Percentiles rank a stretch among this genome's conserved stretches.
phyloP scores from a whole-genome alignment of 2,113 vertebrate genomes.

The Orientallactaga bullata region DNA sequence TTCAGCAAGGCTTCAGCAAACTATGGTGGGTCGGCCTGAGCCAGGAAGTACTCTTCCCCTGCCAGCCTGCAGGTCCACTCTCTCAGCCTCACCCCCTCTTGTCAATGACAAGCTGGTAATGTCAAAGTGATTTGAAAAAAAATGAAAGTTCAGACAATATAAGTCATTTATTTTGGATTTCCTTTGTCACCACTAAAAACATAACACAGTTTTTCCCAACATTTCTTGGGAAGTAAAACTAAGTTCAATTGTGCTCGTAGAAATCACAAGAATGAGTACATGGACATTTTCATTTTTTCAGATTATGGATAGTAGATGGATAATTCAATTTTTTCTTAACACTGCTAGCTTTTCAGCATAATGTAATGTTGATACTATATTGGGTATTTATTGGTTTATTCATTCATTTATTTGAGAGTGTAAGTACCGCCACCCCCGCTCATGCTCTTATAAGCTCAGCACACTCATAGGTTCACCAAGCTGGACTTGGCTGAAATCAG shows the following conservation, averaged over 20 bases:
- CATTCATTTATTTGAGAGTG: neutral
- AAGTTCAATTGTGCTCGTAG: neutral
- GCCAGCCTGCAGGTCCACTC: rapidly evolving
- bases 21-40: neutral
- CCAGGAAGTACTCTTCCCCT: neutral
- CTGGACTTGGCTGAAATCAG: neutral
- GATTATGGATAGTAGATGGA: neutral
- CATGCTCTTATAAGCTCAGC: neutral
- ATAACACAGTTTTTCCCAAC: neutral
- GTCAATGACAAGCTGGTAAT: too few relatives aligned
- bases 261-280: neutral
- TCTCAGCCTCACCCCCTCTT: neutral
- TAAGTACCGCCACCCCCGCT: neutral
- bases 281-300: neutral
- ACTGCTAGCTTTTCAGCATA: neutral
- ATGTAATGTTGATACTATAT: neutral
- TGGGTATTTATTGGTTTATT: neutral
- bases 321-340: neutral
- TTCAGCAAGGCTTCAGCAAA: too few relatives aligned
- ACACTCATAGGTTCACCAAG: neutral
- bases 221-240: neutral
- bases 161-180: neutral
- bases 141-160: neutral
- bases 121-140: too few relatives aligned
- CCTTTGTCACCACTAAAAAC: neutral